These are phyloP conservation scores for Pseudonaja textilis DNA, from an alignment of 2,113 vertebrate genomes.

Conservation along the genomic window DNA sequence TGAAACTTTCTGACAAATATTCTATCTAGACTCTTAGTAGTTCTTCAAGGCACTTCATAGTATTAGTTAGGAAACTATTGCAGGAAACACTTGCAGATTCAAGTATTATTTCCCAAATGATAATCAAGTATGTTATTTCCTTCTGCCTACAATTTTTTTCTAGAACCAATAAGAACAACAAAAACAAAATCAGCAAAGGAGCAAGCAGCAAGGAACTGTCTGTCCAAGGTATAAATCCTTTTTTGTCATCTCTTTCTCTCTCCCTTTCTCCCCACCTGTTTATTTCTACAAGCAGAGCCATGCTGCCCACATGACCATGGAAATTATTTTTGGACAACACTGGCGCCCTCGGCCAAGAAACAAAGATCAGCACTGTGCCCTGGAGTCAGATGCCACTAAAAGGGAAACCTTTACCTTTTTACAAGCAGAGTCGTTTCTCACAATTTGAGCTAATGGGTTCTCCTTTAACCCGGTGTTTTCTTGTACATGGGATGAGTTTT, in stretches of 20 bases:
- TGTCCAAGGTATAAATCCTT: background rate
- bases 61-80: background rate
- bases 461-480: background rate
- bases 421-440: background rate
- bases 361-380: too few relatives aligned
- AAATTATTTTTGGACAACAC: background rate
- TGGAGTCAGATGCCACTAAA: background rate
- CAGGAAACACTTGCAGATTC: background rate
- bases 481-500: background rate
- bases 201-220: background rate
- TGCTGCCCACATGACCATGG: background rate
- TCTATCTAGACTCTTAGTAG: background rate
- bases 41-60: background rate
- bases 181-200: background rate
- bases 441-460: background rate
- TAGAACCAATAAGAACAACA: background rate
- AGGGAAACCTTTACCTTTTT: background rate
- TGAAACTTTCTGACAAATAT: background rate
- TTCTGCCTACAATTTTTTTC: background rate
- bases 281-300: too few relatives aligned
- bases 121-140: background rate
- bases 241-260: background rate
- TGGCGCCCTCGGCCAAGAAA: too few relatives aligned
- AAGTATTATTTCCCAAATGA: background rate
- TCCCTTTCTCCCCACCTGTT: too few relatives aligned